Evolutionary conservation across 1,140 invertebrate genomes (phyloP).

Genomic region (Scaptodrosophila lebanonensis): DNA sequence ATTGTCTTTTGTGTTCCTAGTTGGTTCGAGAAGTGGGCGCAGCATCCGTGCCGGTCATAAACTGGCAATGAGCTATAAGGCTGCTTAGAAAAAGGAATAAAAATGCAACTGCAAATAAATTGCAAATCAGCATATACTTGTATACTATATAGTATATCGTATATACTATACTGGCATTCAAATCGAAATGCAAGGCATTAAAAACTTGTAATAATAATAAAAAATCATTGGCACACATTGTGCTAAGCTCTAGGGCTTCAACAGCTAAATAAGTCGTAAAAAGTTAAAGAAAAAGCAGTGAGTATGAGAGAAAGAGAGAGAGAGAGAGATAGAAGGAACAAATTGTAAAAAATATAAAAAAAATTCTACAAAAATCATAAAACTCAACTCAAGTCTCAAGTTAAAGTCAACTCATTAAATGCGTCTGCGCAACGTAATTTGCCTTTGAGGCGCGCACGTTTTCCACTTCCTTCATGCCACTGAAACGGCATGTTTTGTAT

Average conservation of each 20-base stretch:
- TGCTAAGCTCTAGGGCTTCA: not conserved
- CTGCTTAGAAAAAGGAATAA: too few relatives aligned
- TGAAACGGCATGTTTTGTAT: conserved; percentile 31
- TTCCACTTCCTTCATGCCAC: conserved; percentile 32
- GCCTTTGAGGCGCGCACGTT: conserved; percentile 69
- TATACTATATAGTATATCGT: too few relatives aligned
- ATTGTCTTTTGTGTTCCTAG: conserved; percentile 27
- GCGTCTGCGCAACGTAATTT: conserved; percentile 71
- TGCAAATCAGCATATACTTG: too few relatives aligned
- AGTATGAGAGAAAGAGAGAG: conserved; percentile 30
- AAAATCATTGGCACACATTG: not conserved
- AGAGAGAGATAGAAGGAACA: conserved; percentile 2
- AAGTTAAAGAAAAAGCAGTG: conserved; percentile 41
- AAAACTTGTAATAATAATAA: conserved; percentile 8
- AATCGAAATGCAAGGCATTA: too few relatives aligned
- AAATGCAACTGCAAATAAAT: too few relatives aligned
- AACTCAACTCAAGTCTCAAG: conserved; percentile 9
- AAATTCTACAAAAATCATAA: conserved; percentile 32
- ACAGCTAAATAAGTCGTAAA: conserved; percentile 38
- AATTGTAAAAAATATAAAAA: conserved; percentile 15
- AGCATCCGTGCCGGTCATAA: too few relatives aligned
- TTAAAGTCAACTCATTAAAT: conserved; percentile 57
- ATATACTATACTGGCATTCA: too few relatives aligned
- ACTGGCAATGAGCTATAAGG: too few relatives aligned
- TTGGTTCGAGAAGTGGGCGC: too few relatives aligned